Evolutionary conservation across 2,888 invertebrate genomes (phyloP).

Genomic region (Diabrotica balteata): DNA sequence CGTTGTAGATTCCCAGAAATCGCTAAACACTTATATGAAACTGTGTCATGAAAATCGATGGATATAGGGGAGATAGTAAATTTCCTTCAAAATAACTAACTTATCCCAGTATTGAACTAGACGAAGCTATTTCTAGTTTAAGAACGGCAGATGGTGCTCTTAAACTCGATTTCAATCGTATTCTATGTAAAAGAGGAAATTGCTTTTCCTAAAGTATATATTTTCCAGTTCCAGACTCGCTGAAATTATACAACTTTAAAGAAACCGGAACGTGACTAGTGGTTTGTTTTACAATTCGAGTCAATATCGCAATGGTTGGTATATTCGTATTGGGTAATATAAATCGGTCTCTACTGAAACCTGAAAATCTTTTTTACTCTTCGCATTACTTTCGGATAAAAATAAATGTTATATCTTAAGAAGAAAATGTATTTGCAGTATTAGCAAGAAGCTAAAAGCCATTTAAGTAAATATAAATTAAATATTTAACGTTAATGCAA

Average conservation of each 20-base stretch:
- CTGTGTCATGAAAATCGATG: background rate
- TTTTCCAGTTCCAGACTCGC: background rate
- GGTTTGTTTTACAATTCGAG: background rate
- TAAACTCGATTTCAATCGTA: conserved; percentile 1
- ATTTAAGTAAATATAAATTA: too few species aligned
- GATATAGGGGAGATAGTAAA: background rate
- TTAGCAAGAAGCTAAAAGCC: too few species aligned
- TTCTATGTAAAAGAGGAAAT: background rate
- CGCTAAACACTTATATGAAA: background rate
- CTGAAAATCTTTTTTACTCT: too few species aligned
- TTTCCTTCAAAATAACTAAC: background rate
- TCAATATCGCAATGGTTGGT: too few species aligned
- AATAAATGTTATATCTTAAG: too few species aligned
- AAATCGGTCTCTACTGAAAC: too few species aligned
- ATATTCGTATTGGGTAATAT: too few species aligned
- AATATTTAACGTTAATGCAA: too few species aligned
- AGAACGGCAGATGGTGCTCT: background rate
- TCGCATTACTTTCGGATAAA: too few species aligned
- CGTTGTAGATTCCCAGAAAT: too few species aligned
- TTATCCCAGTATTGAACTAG: background rate
- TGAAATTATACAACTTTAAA: background rate
- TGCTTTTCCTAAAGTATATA: background rate
- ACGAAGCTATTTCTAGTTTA: background rate
- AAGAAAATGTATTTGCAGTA: too few species aligned
- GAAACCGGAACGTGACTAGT: background rate